These are phyloP conservation scores for Chironomus striatipennis DNA, from an alignment of 1,140 invertebrate species.

Conservation along the genomic window DNA sequence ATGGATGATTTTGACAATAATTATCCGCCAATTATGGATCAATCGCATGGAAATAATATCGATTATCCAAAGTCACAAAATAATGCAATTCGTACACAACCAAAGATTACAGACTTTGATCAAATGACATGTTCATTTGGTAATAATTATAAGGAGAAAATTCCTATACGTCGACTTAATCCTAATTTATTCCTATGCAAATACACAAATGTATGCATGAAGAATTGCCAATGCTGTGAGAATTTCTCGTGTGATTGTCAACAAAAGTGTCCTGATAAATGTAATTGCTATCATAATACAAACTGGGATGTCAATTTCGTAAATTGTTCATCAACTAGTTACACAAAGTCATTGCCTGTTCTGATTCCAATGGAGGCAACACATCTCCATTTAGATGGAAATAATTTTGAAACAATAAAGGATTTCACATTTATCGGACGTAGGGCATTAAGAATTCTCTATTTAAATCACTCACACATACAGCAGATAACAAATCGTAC, in stretches of 20 bases:
- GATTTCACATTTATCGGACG: constrained; percentile 86
- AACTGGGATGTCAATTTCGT: constrained; percentile 88
- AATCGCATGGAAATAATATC: background rate
- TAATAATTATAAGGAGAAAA: background rate
- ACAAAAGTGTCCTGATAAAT: constrained; percentile 87
- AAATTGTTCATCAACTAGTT: constrained; percentile 70
- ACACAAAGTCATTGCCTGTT: constrained; percentile 64
- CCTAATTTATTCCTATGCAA: constrained; percentile 85
- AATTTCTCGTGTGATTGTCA: constrained; percentile 91
- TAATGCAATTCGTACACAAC: constrained; percentile 15
- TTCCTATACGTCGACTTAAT: constrained; percentile 73
- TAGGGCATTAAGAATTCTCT: constrained; percentile 72
- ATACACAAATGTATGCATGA: constrained; percentile 83
- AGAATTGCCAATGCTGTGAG: constrained; percentile 86
- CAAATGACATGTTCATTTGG: constrained; percentile 15
- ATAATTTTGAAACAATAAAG: constrained; percentile 63
- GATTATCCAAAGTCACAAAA: background rate
- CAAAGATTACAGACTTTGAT: constrained; percentile 11
- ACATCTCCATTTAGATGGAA: constrained; percentile 81
- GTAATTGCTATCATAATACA: constrained; percentile 86
- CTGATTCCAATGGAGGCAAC: constrained; percentile 90
- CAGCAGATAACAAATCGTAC: constrained; percentile 80
- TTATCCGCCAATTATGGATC: background rate
- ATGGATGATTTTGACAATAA: constrained; percentile 13
- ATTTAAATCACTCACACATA: constrained; percentile 76